Evolutionary conservation across 2,113 vertebrate genomes (phyloP).

Genomic region (Nyctibius bracteatus): DNA sequence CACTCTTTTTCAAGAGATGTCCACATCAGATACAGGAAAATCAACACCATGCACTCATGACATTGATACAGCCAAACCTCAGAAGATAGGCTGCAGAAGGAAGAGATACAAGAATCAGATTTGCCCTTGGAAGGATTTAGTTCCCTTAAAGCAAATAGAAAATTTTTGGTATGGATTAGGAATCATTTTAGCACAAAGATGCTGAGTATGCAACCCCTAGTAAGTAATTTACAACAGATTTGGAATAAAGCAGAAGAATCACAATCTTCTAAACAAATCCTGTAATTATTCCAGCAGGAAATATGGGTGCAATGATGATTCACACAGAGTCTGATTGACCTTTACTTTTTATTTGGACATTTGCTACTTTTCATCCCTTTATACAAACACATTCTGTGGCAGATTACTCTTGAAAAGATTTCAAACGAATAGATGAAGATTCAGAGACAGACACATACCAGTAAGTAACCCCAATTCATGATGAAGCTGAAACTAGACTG

Average conservation of each 20-base stretch:
- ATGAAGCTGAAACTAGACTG: not conserved
- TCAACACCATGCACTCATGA: not conserved
- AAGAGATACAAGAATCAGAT: not conserved
- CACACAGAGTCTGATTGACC: constrained; percentile 17
- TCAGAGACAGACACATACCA: not conserved
- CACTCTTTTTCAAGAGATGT: not conserved
- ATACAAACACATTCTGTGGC: constrained; percentile 9
- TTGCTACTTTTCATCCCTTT: constrained; percentile 29
- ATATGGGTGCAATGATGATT: constrained; percentile 49
- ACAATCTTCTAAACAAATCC: constrained; percentile 25
- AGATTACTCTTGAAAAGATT: not conserved
- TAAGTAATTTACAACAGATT: not conserved
- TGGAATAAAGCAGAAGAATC: constrained; percentile 10
- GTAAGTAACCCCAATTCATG: not conserved
- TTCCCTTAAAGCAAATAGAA: not conserved
- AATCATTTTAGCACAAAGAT: not conserved
- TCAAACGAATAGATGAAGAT: not conserved
- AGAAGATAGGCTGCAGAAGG: not conserved
- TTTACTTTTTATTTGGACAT: constrained; percentile 35
- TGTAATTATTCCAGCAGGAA: constrained; percentile 50
- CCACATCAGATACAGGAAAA: not conserved
- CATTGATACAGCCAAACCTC: not conserved
- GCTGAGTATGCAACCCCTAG: not conserved
- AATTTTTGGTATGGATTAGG: not conserved
- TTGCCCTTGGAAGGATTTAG: not conserved